These are phyloP conservation scores for Tenthredo livida DNA, from an alignment of 2,888 invertebrate species.

Conservation along the genomic window DNA sequence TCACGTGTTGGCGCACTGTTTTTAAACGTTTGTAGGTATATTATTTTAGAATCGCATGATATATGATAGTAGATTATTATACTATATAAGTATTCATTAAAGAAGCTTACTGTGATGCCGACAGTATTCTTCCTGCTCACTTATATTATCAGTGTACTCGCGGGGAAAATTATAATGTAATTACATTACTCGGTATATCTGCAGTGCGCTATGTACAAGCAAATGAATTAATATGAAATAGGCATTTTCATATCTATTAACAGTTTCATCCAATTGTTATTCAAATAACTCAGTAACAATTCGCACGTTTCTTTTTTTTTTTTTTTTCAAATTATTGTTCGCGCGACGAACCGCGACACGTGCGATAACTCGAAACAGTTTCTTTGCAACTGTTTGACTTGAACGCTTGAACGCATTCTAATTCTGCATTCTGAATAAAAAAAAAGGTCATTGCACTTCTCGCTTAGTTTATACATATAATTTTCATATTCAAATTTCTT, in stretches of 20 bases:
- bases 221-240: neutral
- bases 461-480: constrained; percentile 26
- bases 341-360: neutral
- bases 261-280: too few relatives aligned
- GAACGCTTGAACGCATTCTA: constrained; percentile 5
- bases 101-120: neutral
- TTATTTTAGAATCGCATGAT: neutral
- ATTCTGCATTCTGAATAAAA: neutral
- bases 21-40: neutral
- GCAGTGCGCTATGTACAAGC: neutral
- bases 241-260: neutral
- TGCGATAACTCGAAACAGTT: neutral
- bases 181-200: neutral
- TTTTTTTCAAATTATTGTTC: neutral
- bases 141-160: neutral
- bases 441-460: constrained; percentile 37
- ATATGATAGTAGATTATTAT: neutral
- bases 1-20: neutral
- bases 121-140: neutral
- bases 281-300: too few relatives aligned
- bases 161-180: neutral
- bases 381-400: neutral
- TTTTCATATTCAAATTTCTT: constrained; percentile 32
- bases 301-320: neutral
- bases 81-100: neutral